These are phyloP conservation scores for Dryobota labecula DNA, from an alignment of 2,888 invertebrate genomes.

Conservation along the genomic window DNA sequence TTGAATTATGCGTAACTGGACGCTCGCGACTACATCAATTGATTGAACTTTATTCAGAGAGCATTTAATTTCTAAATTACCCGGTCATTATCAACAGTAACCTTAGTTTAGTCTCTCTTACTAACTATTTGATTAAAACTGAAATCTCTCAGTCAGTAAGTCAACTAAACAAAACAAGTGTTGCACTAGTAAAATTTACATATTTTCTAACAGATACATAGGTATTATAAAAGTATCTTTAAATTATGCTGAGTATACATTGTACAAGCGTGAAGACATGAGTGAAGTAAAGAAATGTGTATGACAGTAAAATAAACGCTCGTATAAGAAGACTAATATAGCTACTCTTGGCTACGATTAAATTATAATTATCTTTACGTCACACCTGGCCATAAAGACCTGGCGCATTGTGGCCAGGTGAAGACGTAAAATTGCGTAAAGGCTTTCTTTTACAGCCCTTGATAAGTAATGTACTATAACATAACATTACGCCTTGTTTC, in stretches of 20 bases:
- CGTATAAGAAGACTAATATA: too few species aligned
- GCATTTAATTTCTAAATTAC: background rate
- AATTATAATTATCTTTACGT: too few species aligned
- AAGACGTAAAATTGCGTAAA: too few species aligned
- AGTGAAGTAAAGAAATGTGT: conserved; percentile 25
- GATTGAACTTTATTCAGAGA: background rate
- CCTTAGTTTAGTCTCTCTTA: conserved; percentile 3
- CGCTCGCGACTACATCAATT: background rate
- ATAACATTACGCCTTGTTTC: too few species aligned
- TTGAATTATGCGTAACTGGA: background rate
- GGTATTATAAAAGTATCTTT: too few species aligned
- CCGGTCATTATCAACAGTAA: conserved; percentile 25
- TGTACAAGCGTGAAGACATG: conserved; percentile 48
- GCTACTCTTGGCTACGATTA: background rate
- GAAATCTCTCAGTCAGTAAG: conserved; percentile 1
- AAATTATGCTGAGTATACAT: conserved; percentile 22
- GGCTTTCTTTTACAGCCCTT: too few species aligned
- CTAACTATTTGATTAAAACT: background rate
- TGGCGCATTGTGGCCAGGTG: too few species aligned
- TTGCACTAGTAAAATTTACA: background rate
- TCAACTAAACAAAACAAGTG: background rate
- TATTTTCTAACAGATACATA: conserved; percentile 5
- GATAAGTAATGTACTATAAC: too few species aligned
- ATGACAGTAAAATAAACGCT: conserved; percentile 45
- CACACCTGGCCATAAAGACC: too few species aligned